Percentiles rank a stretch among this genome's conserved stretches.
These are phyloP conservation scores for Neofelis nebulosa DNA, from an alignment of 2,113 vertebrate genomes.

Conservation along the genomic window DNA sequence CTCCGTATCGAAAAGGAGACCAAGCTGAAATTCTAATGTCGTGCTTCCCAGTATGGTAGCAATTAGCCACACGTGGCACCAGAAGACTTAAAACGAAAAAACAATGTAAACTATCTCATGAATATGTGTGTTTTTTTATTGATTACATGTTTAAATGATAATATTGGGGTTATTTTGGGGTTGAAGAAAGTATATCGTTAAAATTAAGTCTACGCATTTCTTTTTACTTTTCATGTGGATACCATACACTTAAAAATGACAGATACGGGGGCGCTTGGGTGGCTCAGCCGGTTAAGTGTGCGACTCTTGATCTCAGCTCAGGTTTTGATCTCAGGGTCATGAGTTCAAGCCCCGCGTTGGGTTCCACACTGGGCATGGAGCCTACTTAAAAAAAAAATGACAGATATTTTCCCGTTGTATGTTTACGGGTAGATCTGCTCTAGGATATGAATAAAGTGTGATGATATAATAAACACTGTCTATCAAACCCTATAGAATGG, in stretches of 20 bases:
- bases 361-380: no score
- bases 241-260: not conserved
- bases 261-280: not conserved
- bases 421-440: not conserved
- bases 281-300: no score
- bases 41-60: accelerated
- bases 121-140: not conserved
- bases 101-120: not conserved
- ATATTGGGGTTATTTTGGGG: not conserved
- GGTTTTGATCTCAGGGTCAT: no score
- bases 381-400: not conserved
- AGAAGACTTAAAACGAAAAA: not conserved
- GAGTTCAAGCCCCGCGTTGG: no score
- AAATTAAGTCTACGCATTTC: not conserved
- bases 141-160: not conserved
- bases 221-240: not conserved
- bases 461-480: not conserved
- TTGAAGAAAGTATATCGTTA: not conserved
- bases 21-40: not conserved
- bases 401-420: not conserved
- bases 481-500: not conserved
- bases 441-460: not conserved
- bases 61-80: accelerated
- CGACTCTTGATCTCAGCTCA: no score
- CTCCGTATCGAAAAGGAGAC: not conserved